phyloP scores from a whole-genome alignment of 2,888 invertebrate genomes.

The Drosophila buzzatii region DNA sequence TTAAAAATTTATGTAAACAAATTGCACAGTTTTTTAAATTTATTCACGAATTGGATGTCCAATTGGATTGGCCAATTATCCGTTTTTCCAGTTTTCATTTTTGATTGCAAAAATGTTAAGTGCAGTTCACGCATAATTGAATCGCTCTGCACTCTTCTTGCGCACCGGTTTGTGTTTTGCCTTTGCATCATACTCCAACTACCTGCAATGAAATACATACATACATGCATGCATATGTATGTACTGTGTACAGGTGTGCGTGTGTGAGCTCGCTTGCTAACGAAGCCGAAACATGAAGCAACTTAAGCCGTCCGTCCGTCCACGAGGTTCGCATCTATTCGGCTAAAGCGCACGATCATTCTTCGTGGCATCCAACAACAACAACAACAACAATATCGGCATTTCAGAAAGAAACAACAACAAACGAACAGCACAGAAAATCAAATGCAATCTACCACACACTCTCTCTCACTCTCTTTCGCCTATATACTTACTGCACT shows the following conservation, averaged over 20 bases:
- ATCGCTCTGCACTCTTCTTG: neutral
- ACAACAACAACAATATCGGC: neutral
- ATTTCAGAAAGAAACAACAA: no score
- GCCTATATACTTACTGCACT: neutral
- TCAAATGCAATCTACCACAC: neutral
- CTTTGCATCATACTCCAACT: neutral
- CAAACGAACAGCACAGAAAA: neutral
- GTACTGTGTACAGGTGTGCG: neutral
- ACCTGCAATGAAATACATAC: neutral
- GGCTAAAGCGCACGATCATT: slow-evolving; percentile 1
- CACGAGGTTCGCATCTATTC: neutral
- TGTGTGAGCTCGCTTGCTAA: neutral
- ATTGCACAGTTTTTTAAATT: slow-evolving; percentile 21
- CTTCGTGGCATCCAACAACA: neutral
- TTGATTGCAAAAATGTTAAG: neutral
- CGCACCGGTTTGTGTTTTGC: neutral
- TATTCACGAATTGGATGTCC: neutral
- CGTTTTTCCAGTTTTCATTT: neutral
- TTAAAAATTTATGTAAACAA: slow-evolving; percentile 72
- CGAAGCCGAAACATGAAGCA: neutral
- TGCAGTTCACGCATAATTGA: neutral
- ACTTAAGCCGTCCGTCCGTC: neutral
- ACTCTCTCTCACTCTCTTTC: neutral
- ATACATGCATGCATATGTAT: no score
- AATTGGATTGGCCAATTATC: neutral